Evolutionary conservation across 2,113 vertebrate genomes (phyloP).

Genomic region (Prunella himalayana): DNA sequence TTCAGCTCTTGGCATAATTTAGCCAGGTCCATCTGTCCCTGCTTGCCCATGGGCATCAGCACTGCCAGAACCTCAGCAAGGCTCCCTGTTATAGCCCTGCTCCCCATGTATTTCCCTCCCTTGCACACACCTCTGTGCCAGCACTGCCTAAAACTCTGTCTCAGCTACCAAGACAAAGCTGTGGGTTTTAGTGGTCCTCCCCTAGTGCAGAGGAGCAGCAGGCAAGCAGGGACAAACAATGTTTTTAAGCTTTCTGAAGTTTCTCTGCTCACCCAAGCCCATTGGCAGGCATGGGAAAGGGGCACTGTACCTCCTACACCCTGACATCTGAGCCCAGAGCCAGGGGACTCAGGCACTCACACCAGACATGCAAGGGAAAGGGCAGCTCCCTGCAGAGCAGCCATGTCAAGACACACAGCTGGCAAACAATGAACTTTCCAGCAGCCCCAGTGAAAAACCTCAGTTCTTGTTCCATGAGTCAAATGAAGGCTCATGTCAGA

Average conservation of each 20-base stretch:
- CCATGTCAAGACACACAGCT: neutral
- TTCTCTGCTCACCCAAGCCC: neutral
- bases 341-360: neutral
- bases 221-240: neutral
- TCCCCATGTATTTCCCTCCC: neutral
- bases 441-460: neutral
- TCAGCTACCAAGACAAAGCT: neutral
- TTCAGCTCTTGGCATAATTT: neutral
- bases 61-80: neutral
- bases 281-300: neutral
- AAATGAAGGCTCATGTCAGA: neutral
- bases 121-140: neutral
- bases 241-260: neutral
- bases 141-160: neutral
- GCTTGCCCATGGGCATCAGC: neutral
- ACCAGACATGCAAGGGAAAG: neutral
- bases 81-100: neutral
- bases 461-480: neutral
- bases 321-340: neutral
- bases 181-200: neutral
- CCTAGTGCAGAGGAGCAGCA: neutral
- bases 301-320: neutral
- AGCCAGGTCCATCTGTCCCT: conserved; percentile 13
- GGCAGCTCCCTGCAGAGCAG: neutral
- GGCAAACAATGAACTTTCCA: neutral